These are phyloP conservation scores for Chaenodraco wilsoni DNA, from an alignment of 2,797 vertebrate species.

Conservation along the genomic window DNA sequence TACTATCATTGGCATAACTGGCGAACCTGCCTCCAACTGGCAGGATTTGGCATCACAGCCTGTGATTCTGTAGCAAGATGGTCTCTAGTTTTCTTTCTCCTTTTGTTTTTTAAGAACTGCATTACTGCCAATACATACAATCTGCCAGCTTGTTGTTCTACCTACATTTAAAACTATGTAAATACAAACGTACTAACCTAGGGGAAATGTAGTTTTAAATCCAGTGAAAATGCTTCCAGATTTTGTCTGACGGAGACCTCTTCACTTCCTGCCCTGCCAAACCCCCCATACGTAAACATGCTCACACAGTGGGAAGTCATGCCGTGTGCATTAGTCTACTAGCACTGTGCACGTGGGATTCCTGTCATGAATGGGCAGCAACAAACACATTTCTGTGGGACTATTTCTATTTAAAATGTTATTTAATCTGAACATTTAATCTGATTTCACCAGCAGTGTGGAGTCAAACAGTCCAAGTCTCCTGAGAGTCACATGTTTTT, in stretches of 20 bases:
- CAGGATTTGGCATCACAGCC: too few species aligned
- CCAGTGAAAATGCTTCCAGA: not conserved
- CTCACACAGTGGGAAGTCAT: slow-evolving; percentile 6
- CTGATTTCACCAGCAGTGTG: slow-evolving; percentile 5
- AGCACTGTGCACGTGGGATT: not conserved
- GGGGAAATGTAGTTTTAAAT: slow-evolving; percentile 7
- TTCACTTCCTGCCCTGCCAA: slow-evolving; percentile 22
- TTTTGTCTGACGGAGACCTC: slow-evolving; percentile 23
- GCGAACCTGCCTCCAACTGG: too few species aligned
- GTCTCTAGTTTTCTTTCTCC: too few species aligned
- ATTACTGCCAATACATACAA: not conserved
- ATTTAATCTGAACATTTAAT: slow-evolving; percentile 8
- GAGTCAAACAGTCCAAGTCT: slow-evolving; percentile 31
- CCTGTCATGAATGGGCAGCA: not conserved
- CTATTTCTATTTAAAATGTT: not conserved
- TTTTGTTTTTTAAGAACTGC: not conserved
- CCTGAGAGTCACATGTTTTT: slow-evolving; percentile 54
- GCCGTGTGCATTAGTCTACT: slow-evolving; percentile 10
- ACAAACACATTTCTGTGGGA: not conserved
- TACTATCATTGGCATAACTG: too few species aligned
- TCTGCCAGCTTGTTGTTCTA: not conserved
- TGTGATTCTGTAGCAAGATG: too few species aligned
- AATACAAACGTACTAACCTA: not conserved
- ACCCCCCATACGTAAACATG: slow-evolving; percentile 24
- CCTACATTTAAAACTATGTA: not conserved